Percentiles rank a stretch among this genome's conserved stretches.
Conservation (phyloP, 1,140 invertebrate genomes). For the Pentalonia nigronervosa region DNA sequence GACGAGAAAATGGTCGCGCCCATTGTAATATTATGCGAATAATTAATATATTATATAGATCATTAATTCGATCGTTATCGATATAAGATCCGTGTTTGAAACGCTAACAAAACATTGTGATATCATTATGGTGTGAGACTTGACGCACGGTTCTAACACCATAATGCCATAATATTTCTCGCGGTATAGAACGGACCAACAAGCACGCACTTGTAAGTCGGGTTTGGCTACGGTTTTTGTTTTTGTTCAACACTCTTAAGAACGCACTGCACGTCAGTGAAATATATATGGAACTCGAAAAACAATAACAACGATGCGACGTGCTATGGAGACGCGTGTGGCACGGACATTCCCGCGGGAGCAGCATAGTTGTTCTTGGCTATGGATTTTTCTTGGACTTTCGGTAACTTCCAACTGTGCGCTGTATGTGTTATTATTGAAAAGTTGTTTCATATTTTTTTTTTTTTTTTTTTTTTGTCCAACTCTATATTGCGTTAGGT, state of each 20-base stretch:
- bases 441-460: background rate
- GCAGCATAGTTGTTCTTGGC: background rate
- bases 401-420: background rate
- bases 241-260: background rate
- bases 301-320: background rate
- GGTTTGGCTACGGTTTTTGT: background rate
- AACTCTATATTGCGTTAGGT: background rate
- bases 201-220: background rate
- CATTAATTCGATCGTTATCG: background rate
- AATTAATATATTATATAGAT: too few relatives aligned
- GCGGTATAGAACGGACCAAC: background rate
- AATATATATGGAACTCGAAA: background rate
- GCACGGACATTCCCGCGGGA: background rate
- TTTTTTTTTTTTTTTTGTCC: background rate
- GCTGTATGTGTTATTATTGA: background rate
- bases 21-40: too few relatives aligned
- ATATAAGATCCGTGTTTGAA: background rate
- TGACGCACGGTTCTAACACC: too few relatives aligned
- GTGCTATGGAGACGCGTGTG: background rate
- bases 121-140: background rate
- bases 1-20: too few relatives aligned
- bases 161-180: too few relatives aligned
- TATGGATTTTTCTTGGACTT: background rate
- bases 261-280: background rate
- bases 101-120: background rate